Evolutionary conservation across 2,113 vertebrate species (phyloP).

Genomic region (Hemiscyllium ocellatum): DNA sequence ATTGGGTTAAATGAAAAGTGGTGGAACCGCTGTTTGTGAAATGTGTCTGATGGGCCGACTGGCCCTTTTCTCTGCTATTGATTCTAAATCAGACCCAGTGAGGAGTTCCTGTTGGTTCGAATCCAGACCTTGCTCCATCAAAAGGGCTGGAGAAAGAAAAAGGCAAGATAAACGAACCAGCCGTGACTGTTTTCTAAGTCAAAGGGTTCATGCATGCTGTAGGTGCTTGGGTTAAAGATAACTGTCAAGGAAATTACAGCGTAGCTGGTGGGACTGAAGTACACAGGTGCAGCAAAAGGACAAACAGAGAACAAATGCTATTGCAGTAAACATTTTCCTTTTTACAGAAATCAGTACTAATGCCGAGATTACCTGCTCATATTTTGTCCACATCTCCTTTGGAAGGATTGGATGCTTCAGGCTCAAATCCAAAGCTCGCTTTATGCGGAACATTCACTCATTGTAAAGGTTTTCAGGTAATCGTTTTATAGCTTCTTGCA

Average conservation of each 20-base stretch:
- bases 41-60: not conserved
- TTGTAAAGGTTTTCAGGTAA: constrained; percentile 79
- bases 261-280: not conserved
- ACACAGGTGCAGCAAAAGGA: not conserved
- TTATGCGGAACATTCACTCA: constrained; percentile 81
- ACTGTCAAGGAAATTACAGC: not conserved
- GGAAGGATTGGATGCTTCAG: constrained; percentile 81
- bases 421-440: constrained; percentile 77
- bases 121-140: not conserved
- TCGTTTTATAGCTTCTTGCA: constrained; percentile 76
- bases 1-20: not conserved
- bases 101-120: not conserved
- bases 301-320: not conserved
- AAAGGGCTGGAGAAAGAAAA: not conserved
- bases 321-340: not conserved
- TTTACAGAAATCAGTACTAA: not conserved
- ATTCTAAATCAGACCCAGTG: not conserved
- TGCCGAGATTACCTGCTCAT: constrained; percentile 66
- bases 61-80: not conserved
- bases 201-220: not conserved
- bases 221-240: not conserved
- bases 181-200: not conserved
- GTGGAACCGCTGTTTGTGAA: not conserved
- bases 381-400: constrained; percentile 81
- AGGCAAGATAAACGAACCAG: not conserved